Conservation (phyloP, 2,888 invertebrate species). For the Parnassius mnemosyne region DNA sequence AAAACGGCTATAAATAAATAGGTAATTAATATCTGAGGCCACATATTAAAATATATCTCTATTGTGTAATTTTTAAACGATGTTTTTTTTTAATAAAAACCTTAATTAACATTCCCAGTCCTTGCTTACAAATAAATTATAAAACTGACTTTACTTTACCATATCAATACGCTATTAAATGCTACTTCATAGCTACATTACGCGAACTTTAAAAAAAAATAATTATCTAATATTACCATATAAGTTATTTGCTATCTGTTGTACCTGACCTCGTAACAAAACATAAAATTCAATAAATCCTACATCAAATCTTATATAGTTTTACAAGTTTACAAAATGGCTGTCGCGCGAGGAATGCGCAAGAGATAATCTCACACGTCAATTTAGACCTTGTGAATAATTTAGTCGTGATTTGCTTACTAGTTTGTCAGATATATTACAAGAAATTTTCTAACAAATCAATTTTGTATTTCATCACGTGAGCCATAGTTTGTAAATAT, state of each 20-base stretch:
- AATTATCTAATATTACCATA: background rate
- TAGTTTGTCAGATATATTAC: slow-evolving; percentile 10
- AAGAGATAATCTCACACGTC: slow-evolving; percentile 23
- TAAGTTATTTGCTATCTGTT: background rate
- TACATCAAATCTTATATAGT: slow-evolving; percentile 8
- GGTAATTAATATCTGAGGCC: too few species aligned
- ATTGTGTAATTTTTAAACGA: too few species aligned
- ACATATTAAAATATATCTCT: too few species aligned
- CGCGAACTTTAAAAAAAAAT: too few species aligned
- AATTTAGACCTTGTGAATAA: slow-evolving; percentile 25
- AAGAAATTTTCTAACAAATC: background rate
- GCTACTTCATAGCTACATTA: too few species aligned
- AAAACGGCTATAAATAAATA: too few species aligned
- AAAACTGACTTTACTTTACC: too few species aligned
- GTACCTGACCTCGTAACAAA: background rate
- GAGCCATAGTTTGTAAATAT: slow-evolving; percentile 1
- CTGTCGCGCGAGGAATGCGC: slow-evolving; percentile 21
- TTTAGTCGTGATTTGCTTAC: slow-evolving; percentile 17
- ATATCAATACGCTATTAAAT: too few species aligned
- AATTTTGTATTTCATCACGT: slow-evolving; percentile 4
- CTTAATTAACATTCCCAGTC: too few species aligned
- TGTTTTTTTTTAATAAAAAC: too few species aligned
- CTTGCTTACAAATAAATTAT: too few species aligned
- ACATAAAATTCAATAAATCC: slow-evolving; percentile 17
- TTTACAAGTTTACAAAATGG: slow-evolving; percentile 22